Conservation (phyloP, 2,888 invertebrate species). For the Agrotis ipsilon region DNA sequence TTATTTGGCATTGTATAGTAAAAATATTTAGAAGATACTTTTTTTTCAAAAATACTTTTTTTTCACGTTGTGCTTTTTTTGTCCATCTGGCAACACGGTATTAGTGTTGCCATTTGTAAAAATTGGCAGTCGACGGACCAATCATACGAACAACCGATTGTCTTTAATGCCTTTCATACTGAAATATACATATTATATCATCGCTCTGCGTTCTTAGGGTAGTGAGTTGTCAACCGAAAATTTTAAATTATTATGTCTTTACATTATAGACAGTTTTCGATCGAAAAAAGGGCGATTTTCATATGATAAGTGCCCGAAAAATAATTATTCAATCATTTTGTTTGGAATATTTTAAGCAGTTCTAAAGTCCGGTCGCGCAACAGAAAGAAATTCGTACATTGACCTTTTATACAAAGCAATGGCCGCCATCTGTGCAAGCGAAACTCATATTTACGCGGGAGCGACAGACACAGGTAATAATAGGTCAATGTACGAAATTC, state of each 20-base stretch:
- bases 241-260: background rate
- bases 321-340: background rate
- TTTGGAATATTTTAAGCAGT: background rate
- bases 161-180: slow-evolving; percentile 37
- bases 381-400: too few species aligned
- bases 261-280: background rate
- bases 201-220: slow-evolving; percentile 35
- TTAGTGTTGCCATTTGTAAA: slow-evolving; percentile 55
- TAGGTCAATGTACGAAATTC: too few species aligned
- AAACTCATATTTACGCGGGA: too few species aligned
- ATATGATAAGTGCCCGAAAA: background rate
- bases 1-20: slow-evolving; percentile 55
- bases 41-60: slow-evolving; percentile 13
- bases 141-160: slow-evolving; percentile 44
- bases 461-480: too few species aligned
- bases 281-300: background rate
- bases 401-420: too few species aligned
- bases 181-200: slow-evolving; percentile 46
- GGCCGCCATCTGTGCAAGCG: too few species aligned
- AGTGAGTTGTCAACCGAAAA: slow-evolving; percentile 34
- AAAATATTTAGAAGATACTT: slow-evolving; percentile 49
- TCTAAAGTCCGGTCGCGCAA: too few species aligned
- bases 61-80: slow-evolving; percentile 12
- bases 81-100: slow-evolving; percentile 22
- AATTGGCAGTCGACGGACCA: slow-evolving; percentile 48